These are phyloP conservation scores for Paracanthobrama guichenoti DNA, from an alignment of 2,113 vertebrate species.

Conservation along the genomic window DNA sequence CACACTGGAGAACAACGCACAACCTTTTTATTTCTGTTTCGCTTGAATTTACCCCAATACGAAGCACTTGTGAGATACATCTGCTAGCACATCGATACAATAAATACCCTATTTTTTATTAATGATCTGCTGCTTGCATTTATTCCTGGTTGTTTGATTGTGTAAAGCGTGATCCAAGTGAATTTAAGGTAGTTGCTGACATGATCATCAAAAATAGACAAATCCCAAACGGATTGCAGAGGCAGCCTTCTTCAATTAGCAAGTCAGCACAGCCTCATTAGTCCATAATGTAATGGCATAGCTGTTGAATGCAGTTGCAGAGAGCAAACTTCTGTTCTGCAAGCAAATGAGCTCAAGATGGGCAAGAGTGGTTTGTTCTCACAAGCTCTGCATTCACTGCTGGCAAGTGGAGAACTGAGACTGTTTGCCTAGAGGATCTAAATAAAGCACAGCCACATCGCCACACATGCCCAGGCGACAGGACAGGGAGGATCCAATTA, in stretches of 20 bases:
- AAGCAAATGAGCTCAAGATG: conserved; percentile 17
- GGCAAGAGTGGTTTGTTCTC: conserved; percentile 12
- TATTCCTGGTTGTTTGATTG: neutral
- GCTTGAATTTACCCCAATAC: conserved; percentile 22
- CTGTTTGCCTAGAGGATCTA: conserved; percentile 43
- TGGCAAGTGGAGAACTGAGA: conserved; percentile 27
- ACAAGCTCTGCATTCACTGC: conserved; percentile 6
- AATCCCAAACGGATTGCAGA: neutral
- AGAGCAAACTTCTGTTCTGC: neutral
- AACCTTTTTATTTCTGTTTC: conserved; percentile 25
- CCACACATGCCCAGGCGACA: conserved; percentile 38
- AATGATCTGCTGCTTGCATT: conserved; percentile 8
- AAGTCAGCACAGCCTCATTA: conserved; percentile 29
- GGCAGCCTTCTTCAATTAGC: conserved; percentile 21
- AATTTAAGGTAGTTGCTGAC: neutral
- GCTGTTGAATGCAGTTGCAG: neutral
- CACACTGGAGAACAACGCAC: conserved; percentile 33
- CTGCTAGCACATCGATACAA: conserved; percentile 40
- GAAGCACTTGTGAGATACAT: conserved; percentile 39
- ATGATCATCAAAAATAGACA: neutral
- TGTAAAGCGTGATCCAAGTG: neutral
- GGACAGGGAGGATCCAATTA: conserved; percentile 46
- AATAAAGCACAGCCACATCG: conserved; percentile 46
- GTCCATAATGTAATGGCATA: conserved; percentile 10
- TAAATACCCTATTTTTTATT: conserved; percentile 50